phyloP scores from a whole-genome alignment of 2,888 invertebrate species.

The Ophion slaviceki region DNA sequence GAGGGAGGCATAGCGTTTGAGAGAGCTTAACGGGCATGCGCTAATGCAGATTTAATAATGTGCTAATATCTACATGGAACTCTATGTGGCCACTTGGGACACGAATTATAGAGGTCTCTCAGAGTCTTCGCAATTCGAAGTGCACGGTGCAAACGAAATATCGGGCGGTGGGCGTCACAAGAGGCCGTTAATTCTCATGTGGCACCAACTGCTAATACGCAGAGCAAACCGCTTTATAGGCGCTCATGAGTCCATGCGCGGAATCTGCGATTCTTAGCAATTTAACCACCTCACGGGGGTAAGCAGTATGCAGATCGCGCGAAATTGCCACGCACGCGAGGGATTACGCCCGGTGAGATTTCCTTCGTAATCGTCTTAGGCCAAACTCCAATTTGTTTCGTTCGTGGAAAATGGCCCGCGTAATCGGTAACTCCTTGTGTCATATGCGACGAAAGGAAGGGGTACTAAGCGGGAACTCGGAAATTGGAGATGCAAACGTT shows the following conservation, averaged over 20 bases:
- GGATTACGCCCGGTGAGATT: slow-evolving; percentile 75
- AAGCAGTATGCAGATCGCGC: slow-evolving; percentile 81
- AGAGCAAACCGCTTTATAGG: slow-evolving; percentile 75
- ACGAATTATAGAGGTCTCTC: slow-evolving; percentile 17
- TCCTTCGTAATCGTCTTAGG: slow-evolving; percentile 63
- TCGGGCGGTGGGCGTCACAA: slow-evolving; percentile 61
- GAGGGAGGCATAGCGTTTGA: background rate
- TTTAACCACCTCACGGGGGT: slow-evolving; percentile 74
- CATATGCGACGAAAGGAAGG: slow-evolving; percentile 2
- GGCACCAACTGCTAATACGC: slow-evolving; percentile 75
- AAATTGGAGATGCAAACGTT: slow-evolving; percentile 24
- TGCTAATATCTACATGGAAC: slow-evolving; percentile 65
- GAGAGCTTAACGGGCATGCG: slow-evolving; percentile 49
- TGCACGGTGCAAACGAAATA: slow-evolving; percentile 71
- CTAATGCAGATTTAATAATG: slow-evolving; percentile 71
- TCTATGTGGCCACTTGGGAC: slow-evolving; percentile 32
- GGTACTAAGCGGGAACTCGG: background rate
- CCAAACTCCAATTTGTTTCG: slow-evolving; percentile 39
- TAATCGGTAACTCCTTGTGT: slow-evolving; percentile 49
- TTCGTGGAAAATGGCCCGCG: slow-evolving; percentile 28
- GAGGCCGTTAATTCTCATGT: slow-evolving; percentile 75
- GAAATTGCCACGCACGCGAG: slow-evolving; percentile 78
- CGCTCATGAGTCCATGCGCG: slow-evolving; percentile 41
- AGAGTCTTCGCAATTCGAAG: slow-evolving; percentile 16
- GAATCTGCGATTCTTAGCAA: slow-evolving; percentile 67